Evolutionary conservation across 2,797 vertebrate species (phyloP), one percentile per base, ranked within the genome.

Genomic region (Takifugu rubripes): DNA sequence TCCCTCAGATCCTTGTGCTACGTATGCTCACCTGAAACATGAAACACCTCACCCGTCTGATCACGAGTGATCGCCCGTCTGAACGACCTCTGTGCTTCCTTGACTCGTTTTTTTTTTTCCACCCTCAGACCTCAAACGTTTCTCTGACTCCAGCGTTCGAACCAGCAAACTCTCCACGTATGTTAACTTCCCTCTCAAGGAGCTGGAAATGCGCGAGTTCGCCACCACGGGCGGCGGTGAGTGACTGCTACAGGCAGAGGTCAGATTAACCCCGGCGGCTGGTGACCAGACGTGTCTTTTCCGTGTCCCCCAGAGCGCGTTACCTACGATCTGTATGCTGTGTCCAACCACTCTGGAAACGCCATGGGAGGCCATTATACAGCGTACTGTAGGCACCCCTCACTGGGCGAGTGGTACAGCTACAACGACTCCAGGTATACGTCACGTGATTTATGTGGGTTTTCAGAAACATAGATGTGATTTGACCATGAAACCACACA

Each of bases 331-430:
- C 91, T 99, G 67, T 99, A 97, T 0, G 95, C 96, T 0, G 92
- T 99, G 56, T 98, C 97, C 83, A 99, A 98, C 86, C 96, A 98
- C 91, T 92, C 93, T 0, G 97, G 97, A 58, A 97, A 94, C 73
- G 93, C 94, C 48, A 79, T 96, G 90, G 96, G 96, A 14, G 96
- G 97, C 48, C 97, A 99, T 68, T 98, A 99, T 82, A 99, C 96
- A 0, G 94, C 96, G 24, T 98, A 93, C 88, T 98, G 96, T 86
- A 95, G 88, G 66, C 96, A 92, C 83, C 91, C 94, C 0, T 75
- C 83, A 16, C 92, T 94, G 17, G 93, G 92, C n/a, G 95, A 98
- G 68, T 98, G 97, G 97, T 91, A 95, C 88, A 93, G 84, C 47
- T 99, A 94, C 90, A 98, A 99, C 0, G 97, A 99, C 90, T 92